Evolutionary conservation across 53 echinoderm and acorn worm genomes (phyloP).

Genomic region (Luidia sarsii): DNA sequence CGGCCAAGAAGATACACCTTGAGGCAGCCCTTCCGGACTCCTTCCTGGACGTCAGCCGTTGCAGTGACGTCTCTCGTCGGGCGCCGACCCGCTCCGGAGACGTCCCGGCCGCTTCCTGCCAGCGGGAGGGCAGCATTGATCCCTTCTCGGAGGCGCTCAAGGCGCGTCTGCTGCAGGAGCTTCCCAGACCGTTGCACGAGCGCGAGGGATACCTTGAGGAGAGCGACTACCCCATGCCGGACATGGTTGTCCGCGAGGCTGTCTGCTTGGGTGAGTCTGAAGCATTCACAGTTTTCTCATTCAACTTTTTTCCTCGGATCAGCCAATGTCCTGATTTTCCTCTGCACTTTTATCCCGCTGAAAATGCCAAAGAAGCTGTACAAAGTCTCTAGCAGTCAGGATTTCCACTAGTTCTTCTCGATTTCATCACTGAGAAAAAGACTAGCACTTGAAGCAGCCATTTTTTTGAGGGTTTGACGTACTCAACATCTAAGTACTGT

Average conservation of each 20-base stretch:
- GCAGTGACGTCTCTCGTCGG: slow-evolving; percentile 19
- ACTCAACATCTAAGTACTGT: too few species aligned
- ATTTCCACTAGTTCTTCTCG: too few species aligned
- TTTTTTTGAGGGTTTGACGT: too few species aligned
- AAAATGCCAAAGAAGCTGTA: too few species aligned
- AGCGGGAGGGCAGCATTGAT: slow-evolving; percentile 20
- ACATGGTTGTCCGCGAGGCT: slow-evolving; percentile 54
- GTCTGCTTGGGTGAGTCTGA: slow-evolving; percentile 70
- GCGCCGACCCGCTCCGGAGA: too few species aligned
- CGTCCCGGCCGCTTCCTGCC: not conserved
- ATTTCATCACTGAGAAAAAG: too few species aligned
- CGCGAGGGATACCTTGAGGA: slow-evolving; percentile 67
- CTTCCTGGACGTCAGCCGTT: not conserved
- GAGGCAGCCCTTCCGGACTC: not conserved
- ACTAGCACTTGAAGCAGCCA: too few species aligned
- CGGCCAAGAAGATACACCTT: slow-evolving; percentile 29
- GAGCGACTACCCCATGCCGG: slow-evolving; percentile 56
- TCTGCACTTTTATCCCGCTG: too few species aligned
- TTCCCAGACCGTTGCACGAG: slow-evolving; percentile 52
- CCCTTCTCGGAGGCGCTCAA: slow-evolving; percentile 72
- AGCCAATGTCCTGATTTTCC: too few species aligned
- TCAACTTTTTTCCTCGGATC: too few species aligned
- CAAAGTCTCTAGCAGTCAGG: too few species aligned
- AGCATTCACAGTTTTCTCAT: too few species aligned
- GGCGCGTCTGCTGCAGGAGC: slow-evolving; percentile 48